Evolutionary conservation across 2,797 vertebrate species (phyloP).

Genomic region (Pipistrellus nathusii): DNA sequence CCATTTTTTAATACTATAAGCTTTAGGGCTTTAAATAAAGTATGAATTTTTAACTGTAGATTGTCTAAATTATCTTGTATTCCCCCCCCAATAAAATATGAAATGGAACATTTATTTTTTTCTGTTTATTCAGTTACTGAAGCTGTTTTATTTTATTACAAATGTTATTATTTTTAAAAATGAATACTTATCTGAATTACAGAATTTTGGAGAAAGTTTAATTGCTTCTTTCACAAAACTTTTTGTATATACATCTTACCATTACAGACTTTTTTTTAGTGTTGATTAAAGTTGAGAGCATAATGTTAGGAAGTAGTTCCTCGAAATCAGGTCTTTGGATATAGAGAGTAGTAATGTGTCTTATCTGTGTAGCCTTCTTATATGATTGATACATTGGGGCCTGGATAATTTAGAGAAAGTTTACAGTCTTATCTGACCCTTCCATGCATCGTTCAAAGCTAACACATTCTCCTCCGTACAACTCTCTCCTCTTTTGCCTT

Average conservation of each 20-base stretch:
- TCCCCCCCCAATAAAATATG: not conserved
- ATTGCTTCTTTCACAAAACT: constrained; percentile 17
- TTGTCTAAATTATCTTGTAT: constrained; percentile 38
- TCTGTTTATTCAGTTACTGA: constrained; percentile 34
- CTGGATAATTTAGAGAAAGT: not conserved
- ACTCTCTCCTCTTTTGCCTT: not conserved
- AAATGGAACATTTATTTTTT: constrained; percentile 24
- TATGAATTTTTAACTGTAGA: not conserved
- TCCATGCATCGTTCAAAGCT: not conserved
- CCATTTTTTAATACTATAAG: not conserved
- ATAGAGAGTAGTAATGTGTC: not conserved
- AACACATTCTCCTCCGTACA: not conserved
- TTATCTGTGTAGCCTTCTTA: not conserved
- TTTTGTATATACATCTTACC: constrained; percentile 25
- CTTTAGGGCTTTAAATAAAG: constrained; percentile 45
- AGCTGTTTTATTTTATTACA: constrained; percentile 32
- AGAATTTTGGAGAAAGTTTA: constrained; percentile 57
- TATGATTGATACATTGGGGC: not conserved
- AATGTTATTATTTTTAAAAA: not conserved
- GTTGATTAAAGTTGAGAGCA: constrained; percentile 12
- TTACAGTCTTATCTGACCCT: not conserved
- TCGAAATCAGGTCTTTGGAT: constrained; percentile 17
- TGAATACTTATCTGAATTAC: not conserved
- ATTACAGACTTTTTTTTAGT: not conserved
- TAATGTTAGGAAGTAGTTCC: not conserved